A percentile compares a stretch with the other conserved stretches of the same genome.
Conservation (phyloP, 2,888 invertebrate species). For the Lithodes maja region DNA sequence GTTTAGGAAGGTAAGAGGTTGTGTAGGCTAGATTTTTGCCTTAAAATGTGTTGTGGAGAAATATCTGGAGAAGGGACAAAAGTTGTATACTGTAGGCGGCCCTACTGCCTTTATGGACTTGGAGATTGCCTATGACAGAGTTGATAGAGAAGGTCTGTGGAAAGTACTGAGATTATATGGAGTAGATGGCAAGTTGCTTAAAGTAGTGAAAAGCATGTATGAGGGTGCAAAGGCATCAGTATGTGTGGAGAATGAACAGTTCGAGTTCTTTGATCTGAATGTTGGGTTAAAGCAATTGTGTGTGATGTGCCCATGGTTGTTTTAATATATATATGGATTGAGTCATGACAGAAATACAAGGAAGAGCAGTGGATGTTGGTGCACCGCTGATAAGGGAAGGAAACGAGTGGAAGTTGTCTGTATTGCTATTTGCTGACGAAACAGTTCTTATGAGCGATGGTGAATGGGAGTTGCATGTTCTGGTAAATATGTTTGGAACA, state of each 20-base stretch:
- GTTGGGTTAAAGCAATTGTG: neutral
- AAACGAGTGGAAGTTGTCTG: neutral
- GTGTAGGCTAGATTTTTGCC: neutral
- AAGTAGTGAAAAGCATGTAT: neutral
- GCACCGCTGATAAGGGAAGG: neutral
- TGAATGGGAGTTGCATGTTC: neutral
- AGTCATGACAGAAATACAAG: neutral
- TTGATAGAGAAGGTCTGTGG: neutral
- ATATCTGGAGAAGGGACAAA: neutral
- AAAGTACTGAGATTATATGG: neutral
- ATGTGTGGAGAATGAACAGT: neutral
- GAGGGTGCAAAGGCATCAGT: neutral
- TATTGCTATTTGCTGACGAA: neutral
- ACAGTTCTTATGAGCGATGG: neutral
- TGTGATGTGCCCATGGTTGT: neutral
- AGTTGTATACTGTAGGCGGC: neutral
- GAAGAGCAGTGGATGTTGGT: neutral
- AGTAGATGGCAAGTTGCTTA: neutral
- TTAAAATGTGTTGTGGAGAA: neutral
- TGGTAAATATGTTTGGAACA: too few species aligned
- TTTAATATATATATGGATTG: neutral
- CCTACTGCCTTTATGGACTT: neutral
- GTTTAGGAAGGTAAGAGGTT: neutral
- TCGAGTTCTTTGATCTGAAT: neutral
- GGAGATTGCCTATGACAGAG: neutral